Evolutionary conservation across 2,797 vertebrate species (phyloP).

Genomic region (Todus mexicanus): DNA sequence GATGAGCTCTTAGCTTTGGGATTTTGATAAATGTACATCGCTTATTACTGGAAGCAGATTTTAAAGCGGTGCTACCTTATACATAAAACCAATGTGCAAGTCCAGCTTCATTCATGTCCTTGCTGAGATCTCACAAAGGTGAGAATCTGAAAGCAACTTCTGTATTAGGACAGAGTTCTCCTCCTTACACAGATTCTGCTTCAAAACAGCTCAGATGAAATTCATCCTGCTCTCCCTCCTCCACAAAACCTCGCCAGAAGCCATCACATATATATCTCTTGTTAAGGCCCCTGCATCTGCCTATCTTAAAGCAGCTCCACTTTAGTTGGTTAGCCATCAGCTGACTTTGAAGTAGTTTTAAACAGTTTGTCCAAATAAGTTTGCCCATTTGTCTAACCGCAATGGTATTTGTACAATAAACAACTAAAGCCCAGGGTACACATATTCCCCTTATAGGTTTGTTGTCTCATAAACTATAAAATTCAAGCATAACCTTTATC

Average conservation of each 20-base stretch:
- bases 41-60: neutral
- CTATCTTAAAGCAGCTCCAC: neutral
- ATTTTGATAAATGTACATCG: neutral
- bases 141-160: neutral
- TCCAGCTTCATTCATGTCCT: neutral
- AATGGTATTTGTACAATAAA: neutral
- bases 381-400: neutral
- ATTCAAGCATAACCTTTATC: neutral
- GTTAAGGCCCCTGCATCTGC: neutral
- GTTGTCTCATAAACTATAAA: neutral
- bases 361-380: neutral
- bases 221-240: neutral
- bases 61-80: neutral
- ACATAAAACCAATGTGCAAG: neutral
- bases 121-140: neutral
- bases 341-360: neutral
- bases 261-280: neutral
- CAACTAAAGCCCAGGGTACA: neutral
- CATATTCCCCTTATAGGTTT: neutral
- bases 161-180: neutral
- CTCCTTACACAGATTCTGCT: neutral
- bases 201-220: neutral
- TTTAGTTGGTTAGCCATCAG: neutral
- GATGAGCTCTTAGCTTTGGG: neutral
- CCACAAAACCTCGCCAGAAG: neutral